phyloP scores from a whole-genome alignment of 2,797 vertebrate species.

The Epinephelus malabaricus region DNA sequence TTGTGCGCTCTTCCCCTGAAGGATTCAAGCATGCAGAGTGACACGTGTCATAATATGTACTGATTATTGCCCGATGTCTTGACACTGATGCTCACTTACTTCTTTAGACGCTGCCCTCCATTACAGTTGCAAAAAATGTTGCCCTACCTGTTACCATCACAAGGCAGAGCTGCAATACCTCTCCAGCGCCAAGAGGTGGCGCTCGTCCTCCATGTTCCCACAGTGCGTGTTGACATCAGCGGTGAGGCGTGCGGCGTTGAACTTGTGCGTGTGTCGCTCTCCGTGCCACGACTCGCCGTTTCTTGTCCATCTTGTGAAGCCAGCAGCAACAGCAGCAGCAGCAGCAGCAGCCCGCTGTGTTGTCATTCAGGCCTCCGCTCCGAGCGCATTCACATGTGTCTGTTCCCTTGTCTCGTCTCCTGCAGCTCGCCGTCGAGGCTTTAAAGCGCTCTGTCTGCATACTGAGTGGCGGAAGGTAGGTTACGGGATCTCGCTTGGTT shows the following conservation, averaged over 20 bases:
- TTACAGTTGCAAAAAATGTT: conserved; percentile 22
- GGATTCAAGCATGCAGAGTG: background rate
- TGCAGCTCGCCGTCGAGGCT: conserved; percentile 62
- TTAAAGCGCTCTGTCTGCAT: conserved; percentile 70
- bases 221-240: conserved; percentile 88
- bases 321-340: conserved; percentile 67
- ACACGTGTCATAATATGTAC: background rate
- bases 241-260: conserved; percentile 81
- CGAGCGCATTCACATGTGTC: conserved; percentile 59
- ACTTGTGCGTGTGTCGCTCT: conserved; percentile 82
- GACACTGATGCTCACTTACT: background rate
- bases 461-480: conserved; percentile 78
- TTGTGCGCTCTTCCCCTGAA: no score
- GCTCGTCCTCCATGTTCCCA: conserved; percentile 40
- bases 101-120: background rate
- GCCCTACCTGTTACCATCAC: conserved; percentile 35
- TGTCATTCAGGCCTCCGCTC: conserved; percentile 63
- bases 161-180: conserved; percentile 63
- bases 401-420: conserved; percentile 55
- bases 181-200: conserved; percentile 60
- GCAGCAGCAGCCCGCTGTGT: conserved; percentile 67
- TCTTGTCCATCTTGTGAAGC: conserved; percentile 87
- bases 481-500: conserved; percentile 50
- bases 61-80: fast-evolving
- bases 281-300: conserved; percentile 88